phyloP scores from a whole-genome alignment of 2,888 invertebrate species.

The Cantharis rufa region DNA sequence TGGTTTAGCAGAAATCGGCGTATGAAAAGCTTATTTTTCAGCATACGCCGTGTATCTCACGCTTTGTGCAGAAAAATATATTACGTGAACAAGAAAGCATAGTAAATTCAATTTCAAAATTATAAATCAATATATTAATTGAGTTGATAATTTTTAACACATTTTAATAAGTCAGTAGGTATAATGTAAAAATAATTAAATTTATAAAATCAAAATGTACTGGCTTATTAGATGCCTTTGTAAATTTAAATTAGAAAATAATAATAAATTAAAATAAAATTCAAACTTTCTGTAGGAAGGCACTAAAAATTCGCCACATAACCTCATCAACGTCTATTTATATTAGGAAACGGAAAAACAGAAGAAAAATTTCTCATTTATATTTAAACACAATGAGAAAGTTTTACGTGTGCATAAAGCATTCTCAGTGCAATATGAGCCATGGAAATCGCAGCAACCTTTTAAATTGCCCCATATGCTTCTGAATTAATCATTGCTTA shows the following conservation, averaged over 20 bases:
- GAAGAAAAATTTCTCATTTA: constrained; percentile 36
- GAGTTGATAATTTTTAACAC: no score
- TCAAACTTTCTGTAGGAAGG: neutral
- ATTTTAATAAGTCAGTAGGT: neutral
- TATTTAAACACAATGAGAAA: constrained; percentile 38
- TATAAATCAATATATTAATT: no score
- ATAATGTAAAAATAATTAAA: neutral
- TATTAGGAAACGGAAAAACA: constrained; percentile 29
- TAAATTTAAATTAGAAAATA: neutral
- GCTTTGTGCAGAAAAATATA: no score
- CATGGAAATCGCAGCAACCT: constrained; percentile 21
- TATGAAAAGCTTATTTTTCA: no score
- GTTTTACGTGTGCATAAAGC: constrained; percentile 36
- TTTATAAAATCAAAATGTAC: neutral
- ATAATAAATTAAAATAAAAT: constrained; percentile 5
- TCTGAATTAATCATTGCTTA: constrained; percentile 41
- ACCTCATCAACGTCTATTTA: constrained; percentile 36
- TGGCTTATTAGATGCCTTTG: neutral
- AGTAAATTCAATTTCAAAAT: no score
- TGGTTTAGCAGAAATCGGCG: no score
- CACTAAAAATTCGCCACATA: constrained; percentile 20
- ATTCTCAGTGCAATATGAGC: constrained; percentile 30
- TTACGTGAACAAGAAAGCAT: no score
- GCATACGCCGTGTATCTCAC: no score
- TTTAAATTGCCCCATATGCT: constrained; percentile 40